phyloP scores from a whole-genome alignment of 2,888 invertebrate species.

The Lomographa bimaculata region DNA sequence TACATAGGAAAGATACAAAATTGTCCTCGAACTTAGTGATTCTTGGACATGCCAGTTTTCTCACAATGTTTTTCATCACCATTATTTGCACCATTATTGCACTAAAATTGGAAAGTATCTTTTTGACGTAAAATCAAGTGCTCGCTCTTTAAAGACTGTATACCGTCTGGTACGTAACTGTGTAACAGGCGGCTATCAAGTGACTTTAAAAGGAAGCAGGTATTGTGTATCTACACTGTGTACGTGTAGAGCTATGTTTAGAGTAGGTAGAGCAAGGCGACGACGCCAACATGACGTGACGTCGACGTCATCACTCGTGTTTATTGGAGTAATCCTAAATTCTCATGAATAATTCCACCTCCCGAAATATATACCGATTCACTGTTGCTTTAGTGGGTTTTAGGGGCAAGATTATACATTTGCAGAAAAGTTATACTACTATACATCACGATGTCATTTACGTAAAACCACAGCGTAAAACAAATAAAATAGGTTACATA shows the following conservation, averaged over 20 bases:
- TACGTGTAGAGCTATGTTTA: neutral
- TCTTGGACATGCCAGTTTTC: too few species aligned
- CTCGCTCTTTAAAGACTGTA: too few species aligned
- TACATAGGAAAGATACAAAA: too few species aligned
- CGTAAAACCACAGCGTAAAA: too few species aligned
- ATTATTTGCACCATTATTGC: too few species aligned
- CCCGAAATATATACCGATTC: slow-evolving; percentile 1
- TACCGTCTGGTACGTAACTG: too few species aligned
- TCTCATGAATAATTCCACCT: slow-evolving; percentile 21
- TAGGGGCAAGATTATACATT: slow-evolving; percentile 11
- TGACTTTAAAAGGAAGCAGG: slow-evolving; percentile 16
- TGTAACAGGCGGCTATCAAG: slow-evolving; percentile 12
- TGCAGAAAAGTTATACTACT: neutral
- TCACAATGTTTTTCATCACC: too few species aligned
- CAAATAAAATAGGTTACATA: too few species aligned
- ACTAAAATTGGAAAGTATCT: too few species aligned
- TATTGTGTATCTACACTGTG: neutral
- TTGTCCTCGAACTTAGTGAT: too few species aligned
- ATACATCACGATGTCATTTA: neutral
- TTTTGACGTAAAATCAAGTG: too few species aligned
- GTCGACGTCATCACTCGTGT: slow-evolving; percentile 17
- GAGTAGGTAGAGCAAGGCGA: too few species aligned
- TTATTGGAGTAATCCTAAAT: slow-evolving; percentile 17
- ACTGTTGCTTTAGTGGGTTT: slow-evolving; percentile 16
- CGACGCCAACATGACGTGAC: slow-evolving; percentile 6